Percentiles rank a stretch among this genome's conserved stretches.
Conservation (phyloP, 2,797 vertebrate genomes). For the Sandelia bainsii region DNA sequence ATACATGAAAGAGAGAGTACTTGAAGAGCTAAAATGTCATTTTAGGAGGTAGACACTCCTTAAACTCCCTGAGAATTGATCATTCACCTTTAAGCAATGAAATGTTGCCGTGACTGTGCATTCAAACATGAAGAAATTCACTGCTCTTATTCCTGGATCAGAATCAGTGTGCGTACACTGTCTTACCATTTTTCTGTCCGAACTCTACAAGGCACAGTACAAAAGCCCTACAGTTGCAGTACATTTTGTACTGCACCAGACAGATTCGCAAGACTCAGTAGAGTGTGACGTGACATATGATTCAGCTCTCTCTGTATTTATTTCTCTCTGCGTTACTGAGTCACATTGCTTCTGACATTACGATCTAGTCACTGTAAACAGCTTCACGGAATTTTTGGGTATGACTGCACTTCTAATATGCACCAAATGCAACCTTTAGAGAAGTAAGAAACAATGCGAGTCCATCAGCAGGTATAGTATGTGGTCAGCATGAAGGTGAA, state of each 20-base stretch:
- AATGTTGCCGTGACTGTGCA: conserved; percentile 25
- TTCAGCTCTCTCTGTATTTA: not conserved
- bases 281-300: not conserved
- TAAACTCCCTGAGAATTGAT: conserved; percentile 30
- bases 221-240: not conserved
- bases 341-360: not conserved
- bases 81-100: conserved; percentile 56
- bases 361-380: not conserved
- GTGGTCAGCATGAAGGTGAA: not conserved
- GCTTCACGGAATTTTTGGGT: not conserved
- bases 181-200: not conserved
- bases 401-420: not conserved
- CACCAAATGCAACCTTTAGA: not conserved
- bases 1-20: conserved; percentile 63
- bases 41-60: conserved; percentile 26
- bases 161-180: conserved; percentile 2
- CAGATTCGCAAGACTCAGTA: not conserved
- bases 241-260: not conserved
- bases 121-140: conserved; percentile 42
- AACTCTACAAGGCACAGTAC: conserved; percentile 1
- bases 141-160: conserved; percentile 50
- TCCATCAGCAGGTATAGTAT: not conserved
- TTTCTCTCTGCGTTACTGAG: not conserved
- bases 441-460: not conserved
- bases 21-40: conserved; percentile 59